Conservation (phyloP, 2,113 vertebrate species). For the Malurus cyaneus region DNA sequence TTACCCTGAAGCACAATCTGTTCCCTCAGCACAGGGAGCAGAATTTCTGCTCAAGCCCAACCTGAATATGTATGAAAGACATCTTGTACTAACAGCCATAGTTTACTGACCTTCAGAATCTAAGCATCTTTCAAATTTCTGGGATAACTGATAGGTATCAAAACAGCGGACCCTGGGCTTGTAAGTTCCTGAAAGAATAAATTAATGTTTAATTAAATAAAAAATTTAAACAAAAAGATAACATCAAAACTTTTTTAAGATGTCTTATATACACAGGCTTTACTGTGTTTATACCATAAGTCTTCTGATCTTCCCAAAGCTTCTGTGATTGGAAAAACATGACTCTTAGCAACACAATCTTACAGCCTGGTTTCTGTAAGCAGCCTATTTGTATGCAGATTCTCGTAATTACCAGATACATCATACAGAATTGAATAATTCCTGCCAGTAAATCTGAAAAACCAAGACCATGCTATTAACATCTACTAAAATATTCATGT, state of each 20-base stretch:
- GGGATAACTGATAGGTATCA: conserved; percentile 92
- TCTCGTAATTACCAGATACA: neutral
- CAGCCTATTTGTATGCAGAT: neutral
- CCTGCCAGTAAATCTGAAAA: neutral
- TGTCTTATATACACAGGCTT: neutral
- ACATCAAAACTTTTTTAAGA: neutral
- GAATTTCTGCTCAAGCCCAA: neutral
- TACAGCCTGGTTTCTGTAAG: neutral
- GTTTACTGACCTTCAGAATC: conserved; percentile 88
- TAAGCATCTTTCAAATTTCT: conserved; percentile 97
- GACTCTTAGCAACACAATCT: neutral
- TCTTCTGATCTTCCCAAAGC: neutral
- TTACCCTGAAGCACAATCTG: neutral
- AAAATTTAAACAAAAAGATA: neutral
- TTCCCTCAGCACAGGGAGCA: neutral
- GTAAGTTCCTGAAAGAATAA: conserved; percentile 86
- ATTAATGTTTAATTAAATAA: neutral
- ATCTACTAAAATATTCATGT: neutral
- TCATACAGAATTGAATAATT: neutral
- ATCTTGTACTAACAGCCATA: neutral
- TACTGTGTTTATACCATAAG: neutral
- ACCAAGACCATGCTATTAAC: neutral
- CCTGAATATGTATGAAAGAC: neutral
- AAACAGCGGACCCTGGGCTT: conserved; percentile 95
- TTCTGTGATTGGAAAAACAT: neutral